Conservation (phyloP, 2,888 invertebrate species). For the Lithophane socia region DNA sequence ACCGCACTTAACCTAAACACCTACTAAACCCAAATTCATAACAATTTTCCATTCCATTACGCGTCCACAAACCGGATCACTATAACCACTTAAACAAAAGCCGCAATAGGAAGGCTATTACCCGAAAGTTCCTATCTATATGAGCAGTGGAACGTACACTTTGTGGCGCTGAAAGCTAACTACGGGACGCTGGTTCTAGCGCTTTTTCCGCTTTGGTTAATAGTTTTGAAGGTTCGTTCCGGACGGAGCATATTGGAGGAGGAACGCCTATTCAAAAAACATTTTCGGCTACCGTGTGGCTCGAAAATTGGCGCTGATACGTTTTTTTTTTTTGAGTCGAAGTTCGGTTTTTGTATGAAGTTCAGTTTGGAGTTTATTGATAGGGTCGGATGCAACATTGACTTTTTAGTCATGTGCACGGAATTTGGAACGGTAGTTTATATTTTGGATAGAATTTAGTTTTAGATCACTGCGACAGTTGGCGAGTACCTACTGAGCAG, state of each 20-base stretch:
- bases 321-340: conserved; percentile 24
- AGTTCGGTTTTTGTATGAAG: conserved; percentile 23
- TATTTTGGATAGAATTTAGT: neutral
- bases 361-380: conserved; percentile 26
- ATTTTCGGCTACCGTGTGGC: conserved; percentile 34
- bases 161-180: conserved; percentile 59
- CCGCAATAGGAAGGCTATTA: conserved; percentile 56
- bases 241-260: conserved; percentile 44
- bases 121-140: conserved; percentile 56
- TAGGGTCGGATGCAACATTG: neutral
- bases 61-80: conserved; percentile 48
- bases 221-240: conserved; percentile 61
- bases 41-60: conserved; percentile 64
- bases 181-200: conserved; percentile 39
- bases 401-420: neutral
- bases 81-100: conserved; percentile 61
- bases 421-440: neutral
- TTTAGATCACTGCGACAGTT: neutral
- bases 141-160: conserved; percentile 51
- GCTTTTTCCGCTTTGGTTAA: conserved; percentile 63
- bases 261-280: conserved; percentile 52
- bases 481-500: no score
- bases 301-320: conserved; percentile 29
- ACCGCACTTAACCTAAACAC: conserved; percentile 43
- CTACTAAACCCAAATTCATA: conserved; percentile 52